Base-by-base conservation (phyloP, 2,797 vertebrate genomes). In the Falco novaeseelandiae region DNA sequence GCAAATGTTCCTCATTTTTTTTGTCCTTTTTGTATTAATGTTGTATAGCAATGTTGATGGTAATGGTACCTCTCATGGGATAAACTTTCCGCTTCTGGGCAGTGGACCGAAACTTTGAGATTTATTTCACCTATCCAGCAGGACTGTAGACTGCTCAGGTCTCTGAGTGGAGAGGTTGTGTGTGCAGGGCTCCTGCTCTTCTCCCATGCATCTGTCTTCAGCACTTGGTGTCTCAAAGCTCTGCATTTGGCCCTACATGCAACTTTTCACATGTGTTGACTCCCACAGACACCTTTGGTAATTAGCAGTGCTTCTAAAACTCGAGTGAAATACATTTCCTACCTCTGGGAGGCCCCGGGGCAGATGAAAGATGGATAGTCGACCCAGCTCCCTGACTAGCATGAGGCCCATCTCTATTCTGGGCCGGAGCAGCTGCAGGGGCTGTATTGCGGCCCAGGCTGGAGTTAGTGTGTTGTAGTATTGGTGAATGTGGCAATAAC, bases 131-230 rank as follows among this genome's bases (percentile, higher is more conserved):
- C 3, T 36, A 1, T 36, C 14, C 20, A 63, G 55, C 38, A 59
- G 71, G 62, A 9, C 13, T 48, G 16, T 55, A 69, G 29, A 12
- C 13, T 6, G 9, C 51, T 59, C 2, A 1, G 16, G n/a, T 55
- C 22, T 49, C 32, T 4, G 5, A 25, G 25, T 0, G 0, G 32
- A 23, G n/a, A 38, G 29, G 3, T 5, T 55, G 15, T 38, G 12
- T 22, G 8, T 62, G 6, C 8, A 7, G 14, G 13, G 8, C 46
- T 88, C 26, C 21, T 86, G 22, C 49, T 71, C 14, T 67, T 5
- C 18, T 9, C 6, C 1, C 2, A 11, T 1, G 0, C 6, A 0
- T 71, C 58, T 4, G 1, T 66, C 44, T 71, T 58, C 18, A 40
- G 30, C 1, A 1, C 26, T 44, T 1, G 0, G 8, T 7, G 29